These are phyloP conservation scores for Hippocampus kuda DNA, from an alignment of 2,797 vertebrate genomes.

Conservation along the genomic window DNA sequence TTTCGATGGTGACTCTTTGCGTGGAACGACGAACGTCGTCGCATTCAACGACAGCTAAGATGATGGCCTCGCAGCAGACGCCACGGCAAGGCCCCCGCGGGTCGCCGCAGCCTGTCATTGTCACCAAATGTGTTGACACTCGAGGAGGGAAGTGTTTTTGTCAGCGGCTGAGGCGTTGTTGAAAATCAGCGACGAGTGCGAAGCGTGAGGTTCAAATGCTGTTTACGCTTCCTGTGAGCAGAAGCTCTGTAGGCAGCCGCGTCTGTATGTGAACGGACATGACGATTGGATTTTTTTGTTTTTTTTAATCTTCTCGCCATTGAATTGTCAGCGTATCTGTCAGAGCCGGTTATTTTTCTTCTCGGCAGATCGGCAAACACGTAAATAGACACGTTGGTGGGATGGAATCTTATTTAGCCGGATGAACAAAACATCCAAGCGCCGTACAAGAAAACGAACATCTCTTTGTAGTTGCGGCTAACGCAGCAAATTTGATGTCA, in stretches of 20 bases:
- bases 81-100: not conserved
- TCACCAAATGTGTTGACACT: conserved; percentile 26
- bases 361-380: not conserved
- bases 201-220: conserved; percentile 4
- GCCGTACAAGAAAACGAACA: not conserved
- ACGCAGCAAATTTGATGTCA: not conserved
- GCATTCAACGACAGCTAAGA: not conserved
- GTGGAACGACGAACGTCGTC: not conserved
- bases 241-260: conserved; percentile 3
- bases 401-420: not conserved
- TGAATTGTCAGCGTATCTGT: not conserved
- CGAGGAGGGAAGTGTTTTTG: conserved; percentile 19
- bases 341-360: not conserved
- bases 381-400: not conserved
- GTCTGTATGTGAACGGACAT: not conserved
- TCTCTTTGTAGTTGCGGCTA: not conserved
- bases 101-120: conserved; percentile 15
- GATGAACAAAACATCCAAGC: not conserved
- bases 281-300: not conserved
- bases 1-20: not conserved
- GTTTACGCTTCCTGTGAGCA: conserved; percentile 1
- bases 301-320: not conserved
- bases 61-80: not conserved
- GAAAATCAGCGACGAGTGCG: not conserved
- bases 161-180: conserved; percentile 3